Conservation (phyloP, 35 echinoderm and acorn worm species). For the Holothuria glaberrima region DNA sequence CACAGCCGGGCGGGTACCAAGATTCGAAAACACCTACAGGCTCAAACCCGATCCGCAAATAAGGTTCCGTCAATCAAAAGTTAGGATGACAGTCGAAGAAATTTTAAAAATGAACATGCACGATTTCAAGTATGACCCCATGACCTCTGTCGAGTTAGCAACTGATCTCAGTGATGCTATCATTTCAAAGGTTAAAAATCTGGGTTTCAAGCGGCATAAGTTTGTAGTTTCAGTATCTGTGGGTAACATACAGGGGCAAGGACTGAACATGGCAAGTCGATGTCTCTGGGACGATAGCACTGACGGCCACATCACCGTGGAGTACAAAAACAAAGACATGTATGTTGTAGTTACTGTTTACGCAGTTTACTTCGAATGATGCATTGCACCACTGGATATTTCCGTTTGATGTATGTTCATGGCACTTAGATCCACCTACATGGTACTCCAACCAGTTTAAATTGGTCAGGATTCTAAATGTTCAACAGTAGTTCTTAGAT, state of each 20-base stretch:
- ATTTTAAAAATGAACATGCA: constrained; percentile 12
- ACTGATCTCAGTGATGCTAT: constrained; percentile 43
- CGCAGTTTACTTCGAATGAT: constrained; percentile 68
- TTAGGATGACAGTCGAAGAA: neutral
- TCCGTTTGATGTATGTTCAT: too few relatives aligned
- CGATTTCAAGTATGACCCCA: constrained; percentile 26
- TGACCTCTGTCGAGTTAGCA: neutral
- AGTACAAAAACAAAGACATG: constrained; percentile 36
- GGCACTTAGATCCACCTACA: too few relatives aligned
- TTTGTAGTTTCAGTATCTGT: constrained; percentile 55
- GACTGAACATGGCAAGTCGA: constrained; percentile 47
- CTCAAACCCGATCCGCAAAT: constrained; percentile 32
- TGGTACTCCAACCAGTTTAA: too few relatives aligned
- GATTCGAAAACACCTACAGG: constrained; percentile 68
- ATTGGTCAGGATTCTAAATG: too few relatives aligned
- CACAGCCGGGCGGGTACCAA: neutral
- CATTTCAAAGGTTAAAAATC: constrained; percentile 42
- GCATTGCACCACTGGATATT: too few relatives aligned
- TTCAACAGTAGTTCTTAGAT: too few relatives aligned
- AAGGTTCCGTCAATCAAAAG: neutral
- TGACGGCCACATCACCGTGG: constrained; percentile 48
- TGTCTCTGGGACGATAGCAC: constrained; percentile 62
- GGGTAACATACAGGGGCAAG: constrained; percentile 46
- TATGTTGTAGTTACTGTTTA: constrained; percentile 56
- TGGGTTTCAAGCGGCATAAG: constrained; percentile 65